phyloP scores from a whole-genome alignment of 2,113 vertebrate species.

The Nycticorax nycticorax region DNA sequence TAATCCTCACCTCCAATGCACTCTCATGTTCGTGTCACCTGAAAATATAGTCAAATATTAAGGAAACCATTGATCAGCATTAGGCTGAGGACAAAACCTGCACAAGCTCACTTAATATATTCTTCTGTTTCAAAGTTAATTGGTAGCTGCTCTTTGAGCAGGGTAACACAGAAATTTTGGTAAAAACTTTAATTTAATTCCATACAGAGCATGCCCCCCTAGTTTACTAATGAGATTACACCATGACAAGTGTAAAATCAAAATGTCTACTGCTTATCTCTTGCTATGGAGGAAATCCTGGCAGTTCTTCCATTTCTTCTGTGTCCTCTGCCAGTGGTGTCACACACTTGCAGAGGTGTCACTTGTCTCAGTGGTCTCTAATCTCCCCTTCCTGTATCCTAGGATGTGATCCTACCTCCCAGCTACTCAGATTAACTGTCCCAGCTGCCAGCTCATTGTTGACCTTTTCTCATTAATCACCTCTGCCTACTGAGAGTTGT shows the following conservation, averaged over 20 bases:
- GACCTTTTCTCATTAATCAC: not conserved
- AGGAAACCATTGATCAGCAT: not conserved
- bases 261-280: not conserved
- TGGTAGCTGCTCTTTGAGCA: not conserved
- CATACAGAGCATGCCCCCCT: not conserved
- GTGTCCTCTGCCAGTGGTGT: not conserved
- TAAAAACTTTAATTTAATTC: not conserved
- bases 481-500: rapidly evolving
- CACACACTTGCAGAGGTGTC: not conserved
- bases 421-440: not conserved
- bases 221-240: not conserved
- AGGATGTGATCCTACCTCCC: not conserved
- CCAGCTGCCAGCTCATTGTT: not conserved
- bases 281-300: not conserved
- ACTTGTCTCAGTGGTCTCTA: not conserved
- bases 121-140: not conserved
- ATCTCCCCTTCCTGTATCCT: not conserved
- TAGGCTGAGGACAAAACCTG: not conserved
- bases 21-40: not conserved
- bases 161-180: not conserved
- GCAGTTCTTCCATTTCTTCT: not conserved
- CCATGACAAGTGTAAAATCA: not conserved
- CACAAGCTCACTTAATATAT: not conserved
- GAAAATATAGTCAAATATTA: not conserved
- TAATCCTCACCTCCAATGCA: not conserved